phyloP scores from a whole-genome alignment of 2,797 vertebrate species.

The Phrynocephalus guinanensis region DNA sequence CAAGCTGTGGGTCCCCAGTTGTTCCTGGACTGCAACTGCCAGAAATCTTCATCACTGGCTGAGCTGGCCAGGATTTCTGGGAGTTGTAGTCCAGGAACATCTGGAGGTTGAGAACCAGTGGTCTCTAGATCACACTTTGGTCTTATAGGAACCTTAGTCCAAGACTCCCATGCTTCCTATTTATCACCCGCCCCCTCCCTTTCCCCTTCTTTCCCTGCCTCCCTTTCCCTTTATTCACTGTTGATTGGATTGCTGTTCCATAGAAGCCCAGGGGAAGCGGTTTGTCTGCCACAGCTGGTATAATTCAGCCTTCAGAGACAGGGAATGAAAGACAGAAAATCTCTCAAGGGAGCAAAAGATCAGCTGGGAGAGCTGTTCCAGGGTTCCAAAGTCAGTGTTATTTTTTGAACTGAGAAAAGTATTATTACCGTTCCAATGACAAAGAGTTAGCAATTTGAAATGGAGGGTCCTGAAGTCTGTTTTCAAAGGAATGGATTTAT shows the following conservation, averaged over 20 bases:
- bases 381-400: background rate
- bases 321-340: background rate
- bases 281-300: background rate
- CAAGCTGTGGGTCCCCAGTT: no score
- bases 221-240: background rate
- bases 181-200: background rate
- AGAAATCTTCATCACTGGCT: no score
- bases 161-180: background rate
- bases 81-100: no score
- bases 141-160: background rate
- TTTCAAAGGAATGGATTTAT: constrained; percentile 14
- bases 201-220: background rate
- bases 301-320: background rate
- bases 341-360: background rate
- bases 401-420: constrained; percentile 10
- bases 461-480: constrained; percentile 5
- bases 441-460: background rate
- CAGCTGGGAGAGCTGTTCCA: background rate
- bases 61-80: no score
- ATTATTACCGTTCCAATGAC: constrained; percentile 2
- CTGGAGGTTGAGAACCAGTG: no score
- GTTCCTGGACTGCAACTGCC: no score
- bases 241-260: background rate
- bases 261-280: background rate
- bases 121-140: no score